A percentile compares a stretch with the other conserved stretches of the same genome.
Evolutionary conservation across 2,888 invertebrate genomes (phyloP).

Genomic region (Drymonia ruficornis): DNA sequence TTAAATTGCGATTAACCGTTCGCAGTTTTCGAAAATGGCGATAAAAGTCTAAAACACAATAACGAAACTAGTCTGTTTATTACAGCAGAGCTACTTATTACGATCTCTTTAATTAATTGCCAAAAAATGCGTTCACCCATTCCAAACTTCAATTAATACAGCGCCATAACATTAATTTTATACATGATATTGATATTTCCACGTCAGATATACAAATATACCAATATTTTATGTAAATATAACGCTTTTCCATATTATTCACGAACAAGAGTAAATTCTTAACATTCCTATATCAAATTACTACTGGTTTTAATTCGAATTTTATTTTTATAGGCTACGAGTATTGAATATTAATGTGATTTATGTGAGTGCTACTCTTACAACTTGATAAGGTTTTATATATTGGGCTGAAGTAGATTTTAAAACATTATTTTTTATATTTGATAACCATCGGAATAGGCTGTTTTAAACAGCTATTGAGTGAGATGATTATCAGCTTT

Average conservation of each 20-base stretch:
- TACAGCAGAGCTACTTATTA: not conserved
- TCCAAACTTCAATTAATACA: conserved; percentile 23
- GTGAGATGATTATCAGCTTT: too few species aligned
- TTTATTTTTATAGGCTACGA: conserved; percentile 27
- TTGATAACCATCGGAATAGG: not conserved
- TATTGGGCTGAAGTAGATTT: not conserved
- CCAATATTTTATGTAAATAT: conserved; percentile 36
- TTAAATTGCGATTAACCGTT: not conserved
- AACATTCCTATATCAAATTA: conserved; percentile 31
- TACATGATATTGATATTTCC: conserved; percentile 7
- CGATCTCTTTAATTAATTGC: not conserved
- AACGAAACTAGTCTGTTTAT: not conserved
- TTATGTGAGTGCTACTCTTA: conserved; percentile 3
- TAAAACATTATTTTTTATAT: not conserved
- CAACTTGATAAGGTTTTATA: not conserved
- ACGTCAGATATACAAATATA: conserved; percentile 10
- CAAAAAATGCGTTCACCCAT: conserved; percentile 5
- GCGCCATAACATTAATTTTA: conserved; percentile 15
- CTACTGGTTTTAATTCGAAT: conserved; percentile 32
- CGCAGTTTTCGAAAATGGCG: not conserved
- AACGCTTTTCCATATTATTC: conserved; percentile 15
- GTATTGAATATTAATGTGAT: conserved; percentile 3
- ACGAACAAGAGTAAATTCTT: conserved; percentile 38
- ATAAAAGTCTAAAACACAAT: not conserved
- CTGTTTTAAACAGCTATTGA: not conserved